These are phyloP conservation scores for Aleadryas rufinucha DNA, from an alignment of 2,113 vertebrate species.

Conservation along the genomic window DNA sequence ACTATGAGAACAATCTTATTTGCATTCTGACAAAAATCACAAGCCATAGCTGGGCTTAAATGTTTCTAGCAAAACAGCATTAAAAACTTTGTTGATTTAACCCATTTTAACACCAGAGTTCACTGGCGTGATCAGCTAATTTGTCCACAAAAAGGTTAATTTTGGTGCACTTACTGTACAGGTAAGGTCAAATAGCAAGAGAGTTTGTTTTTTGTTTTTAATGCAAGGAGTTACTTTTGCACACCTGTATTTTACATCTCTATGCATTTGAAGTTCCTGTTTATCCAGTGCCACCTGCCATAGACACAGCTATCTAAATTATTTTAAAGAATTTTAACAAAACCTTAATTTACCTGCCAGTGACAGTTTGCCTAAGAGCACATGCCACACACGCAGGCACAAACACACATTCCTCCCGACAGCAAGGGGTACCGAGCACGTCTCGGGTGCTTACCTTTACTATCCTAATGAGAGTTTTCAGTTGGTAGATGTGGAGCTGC, in stretches of 20 bases:
- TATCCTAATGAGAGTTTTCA: slow-evolving; percentile 99
- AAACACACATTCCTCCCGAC: accelerated
- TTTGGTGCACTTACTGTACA: not conserved
- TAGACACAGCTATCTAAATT: not conserved
- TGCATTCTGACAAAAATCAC: slow-evolving; percentile 69
- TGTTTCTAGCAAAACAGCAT: slow-evolving; percentile 50
- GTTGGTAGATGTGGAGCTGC: slow-evolving; percentile 98
- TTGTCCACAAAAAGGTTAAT: not conserved
- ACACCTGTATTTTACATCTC: not conserved
- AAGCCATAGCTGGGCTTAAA: slow-evolving; percentile 49
- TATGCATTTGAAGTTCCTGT: not conserved
- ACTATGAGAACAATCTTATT: slow-evolving; percentile 71
- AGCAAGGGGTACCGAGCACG: not conserved
- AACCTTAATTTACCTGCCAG: not conserved
- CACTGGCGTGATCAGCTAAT: not conserved
- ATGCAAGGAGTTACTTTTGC: not conserved
- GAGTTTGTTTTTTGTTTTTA: not conserved
- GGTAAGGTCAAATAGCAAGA: not conserved
- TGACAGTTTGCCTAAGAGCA: not conserved
- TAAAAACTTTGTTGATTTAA: slow-evolving; percentile 61
- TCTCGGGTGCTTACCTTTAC: slow-evolving; percentile 83
- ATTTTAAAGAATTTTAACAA: not conserved
- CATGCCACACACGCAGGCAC: not conserved
- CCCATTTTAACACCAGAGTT: slow-evolving; percentile 9
- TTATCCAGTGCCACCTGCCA: not conserved